These are phyloP conservation scores for Corythaixoides concolor DNA, from an alignment of 2,113 vertebrate species.

Conservation along the genomic window DNA sequence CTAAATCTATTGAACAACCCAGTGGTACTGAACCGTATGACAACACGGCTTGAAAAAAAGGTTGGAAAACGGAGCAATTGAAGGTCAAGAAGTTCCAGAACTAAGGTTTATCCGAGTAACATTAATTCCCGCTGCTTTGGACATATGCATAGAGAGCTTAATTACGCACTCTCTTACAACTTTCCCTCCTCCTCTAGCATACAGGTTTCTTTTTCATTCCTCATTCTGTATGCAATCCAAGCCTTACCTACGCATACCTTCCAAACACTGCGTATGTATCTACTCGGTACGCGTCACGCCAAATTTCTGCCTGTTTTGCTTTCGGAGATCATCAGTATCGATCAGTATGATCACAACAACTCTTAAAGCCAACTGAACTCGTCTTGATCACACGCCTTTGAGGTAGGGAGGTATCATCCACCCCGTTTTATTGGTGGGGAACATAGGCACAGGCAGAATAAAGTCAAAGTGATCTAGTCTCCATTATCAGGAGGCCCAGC, in stretches of 20 bases:
- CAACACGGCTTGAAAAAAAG: not conserved
- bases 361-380: not conserved
- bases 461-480: not conserved
- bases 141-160: not conserved
- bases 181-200: not conserved
- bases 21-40: not conserved
- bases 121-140: not conserved
- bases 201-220: not conserved
- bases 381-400: not conserved
- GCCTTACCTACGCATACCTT: not conserved
- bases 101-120: not conserved
- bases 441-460: not conserved
- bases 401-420: not conserved
- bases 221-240: not conserved
- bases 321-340: accelerated
- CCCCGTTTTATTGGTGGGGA: not conserved
- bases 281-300: not conserved
- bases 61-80: not conserved
- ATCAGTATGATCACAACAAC: not conserved
- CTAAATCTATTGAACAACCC: not conserved
- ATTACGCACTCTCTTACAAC: not conserved
- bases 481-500: not conserved
- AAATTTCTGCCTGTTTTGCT: not conserved
- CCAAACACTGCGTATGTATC: not conserved
- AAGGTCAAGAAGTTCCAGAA: not conserved